phyloP scores from a whole-genome alignment of 2,797 vertebrate species.

The Melanotaenia boesemani region DNA sequence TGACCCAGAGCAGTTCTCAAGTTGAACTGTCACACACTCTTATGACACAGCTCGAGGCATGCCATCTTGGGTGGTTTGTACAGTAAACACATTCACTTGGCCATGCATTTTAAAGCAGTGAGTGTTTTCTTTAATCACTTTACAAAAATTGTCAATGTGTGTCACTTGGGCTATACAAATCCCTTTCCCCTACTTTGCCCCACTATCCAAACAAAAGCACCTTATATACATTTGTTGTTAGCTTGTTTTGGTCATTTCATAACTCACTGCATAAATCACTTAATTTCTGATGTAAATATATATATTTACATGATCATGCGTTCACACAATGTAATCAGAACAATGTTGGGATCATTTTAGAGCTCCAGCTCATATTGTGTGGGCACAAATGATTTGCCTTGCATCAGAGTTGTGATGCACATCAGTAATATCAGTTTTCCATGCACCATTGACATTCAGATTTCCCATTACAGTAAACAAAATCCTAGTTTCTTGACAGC shows the following conservation, averaged over 20 bases:
- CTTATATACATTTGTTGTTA: background rate
- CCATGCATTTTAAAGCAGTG: slow-evolving; percentile 18
- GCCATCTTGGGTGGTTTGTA: slow-evolving; percentile 47
- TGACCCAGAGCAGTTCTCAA: slow-evolving; percentile 65
- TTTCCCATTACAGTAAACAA: slow-evolving; percentile 33
- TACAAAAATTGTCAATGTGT: slow-evolving; percentile 50
- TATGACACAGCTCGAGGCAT: slow-evolving; percentile 70
- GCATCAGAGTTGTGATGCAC: slow-evolving; percentile 43
- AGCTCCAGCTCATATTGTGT: slow-evolving; percentile 24
- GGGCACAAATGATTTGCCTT: slow-evolving; percentile 48
- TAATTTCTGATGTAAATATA: slow-evolving; percentile 3
- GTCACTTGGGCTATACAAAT: slow-evolving; percentile 8
- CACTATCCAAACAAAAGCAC: slow-evolving; percentile 13
- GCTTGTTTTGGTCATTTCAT: slow-evolving; percentile 30
- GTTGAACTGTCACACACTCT: slow-evolving; percentile 73
- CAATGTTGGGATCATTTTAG: background rate
- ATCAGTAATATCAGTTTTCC: slow-evolving; percentile 42
- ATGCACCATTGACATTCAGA: slow-evolving; percentile 43
- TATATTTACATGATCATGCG: slow-evolving; percentile 23
- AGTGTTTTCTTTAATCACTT: slow-evolving; percentile 62
- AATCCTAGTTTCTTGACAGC: background rate
- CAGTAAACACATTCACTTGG: slow-evolving; percentile 49
- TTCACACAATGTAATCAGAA: slow-evolving; percentile 2
- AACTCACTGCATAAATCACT: background rate
- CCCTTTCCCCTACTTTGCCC: background rate